Evolutionary conservation across 2,888 invertebrate species (phyloP).

Genomic region (Osedax fenrisi): DNA sequence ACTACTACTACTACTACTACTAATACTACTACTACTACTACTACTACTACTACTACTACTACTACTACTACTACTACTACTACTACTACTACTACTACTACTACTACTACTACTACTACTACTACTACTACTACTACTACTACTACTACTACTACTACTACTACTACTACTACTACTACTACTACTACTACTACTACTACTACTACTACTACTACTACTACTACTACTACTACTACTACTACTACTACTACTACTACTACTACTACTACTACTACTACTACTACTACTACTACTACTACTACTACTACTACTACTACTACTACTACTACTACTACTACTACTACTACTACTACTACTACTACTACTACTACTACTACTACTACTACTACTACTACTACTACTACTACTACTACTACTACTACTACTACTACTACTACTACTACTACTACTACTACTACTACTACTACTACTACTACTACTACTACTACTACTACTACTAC

Average conservation of each 20-base stretch:
- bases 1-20: slow-evolving; percentile 26
- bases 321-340: slow-evolving; percentile 27
- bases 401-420: slow-evolving; percentile 13
- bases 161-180: slow-evolving; percentile 12
- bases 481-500: slow-evolving; percentile 9
- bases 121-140: slow-evolving; percentile 23
- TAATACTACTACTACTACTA: slow-evolving; percentile 28
- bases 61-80: slow-evolving; percentile 26
- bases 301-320: slow-evolving; percentile 26
- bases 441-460: slow-evolving; percentile 4
- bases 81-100: slow-evolving; percentile 27
- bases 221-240: slow-evolving; percentile 20
- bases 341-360: slow-evolving; percentile 24
- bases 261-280: slow-evolving; percentile 26
- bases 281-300: slow-evolving; percentile 27
- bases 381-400: slow-evolving; percentile 17
- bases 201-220: slow-evolving; percentile 25
- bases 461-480: slow-evolving; percentile 17
- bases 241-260: slow-evolving; percentile 23
- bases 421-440: slow-evolving; percentile 12
- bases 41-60: slow-evolving; percentile 26
- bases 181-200: slow-evolving; percentile 18
- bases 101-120: slow-evolving; percentile 25
- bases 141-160: slow-evolving; percentile 13
- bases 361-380: slow-evolving; percentile 22